phyloP scores from a whole-genome alignment of 1,140 invertebrate genomes.

The Philopotamus ludificatus region DNA sequence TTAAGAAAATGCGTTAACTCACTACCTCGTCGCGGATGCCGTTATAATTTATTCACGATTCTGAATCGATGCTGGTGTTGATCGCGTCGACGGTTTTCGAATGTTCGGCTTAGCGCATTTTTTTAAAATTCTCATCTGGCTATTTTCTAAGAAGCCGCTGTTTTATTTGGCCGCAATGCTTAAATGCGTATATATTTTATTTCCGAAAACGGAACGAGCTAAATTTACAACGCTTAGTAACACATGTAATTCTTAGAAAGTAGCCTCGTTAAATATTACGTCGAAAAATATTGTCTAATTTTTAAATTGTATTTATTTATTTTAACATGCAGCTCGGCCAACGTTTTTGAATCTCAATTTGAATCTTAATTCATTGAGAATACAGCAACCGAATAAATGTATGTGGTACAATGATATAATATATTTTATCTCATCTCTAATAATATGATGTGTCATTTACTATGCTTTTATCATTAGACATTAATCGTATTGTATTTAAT shows the following conservation, averaged over 20 bases:
- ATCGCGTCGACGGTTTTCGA: too few relatives aligned
- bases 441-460: slow-evolving; percentile 7
- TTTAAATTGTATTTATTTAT: slow-evolving; percentile 11
- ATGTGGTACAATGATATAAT: slow-evolving; percentile 51
- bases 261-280: slow-evolving; percentile 21
- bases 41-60: too few relatives aligned
- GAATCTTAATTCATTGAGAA: slow-evolving; percentile 87
- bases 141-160: slow-evolving; percentile 40
- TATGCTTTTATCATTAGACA: too few relatives aligned
- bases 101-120: neutral
- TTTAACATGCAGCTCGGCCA: slow-evolving; percentile 80
- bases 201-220: slow-evolving; percentile 10
- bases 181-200: slow-evolving; percentile 5
- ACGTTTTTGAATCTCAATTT: slow-evolving; percentile 94
- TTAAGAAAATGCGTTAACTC: too few relatives aligned
- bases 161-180: slow-evolving; percentile 15
- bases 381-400: slow-evolving; percentile 81
- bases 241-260: slow-evolving; percentile 34
- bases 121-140: slow-evolving; percentile 44
- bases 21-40: too few relatives aligned
- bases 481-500: neutral
- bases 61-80: too few relatives aligned
- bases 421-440: slow-evolving; percentile 21
- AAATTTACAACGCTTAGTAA: slow-evolving; percentile 21
- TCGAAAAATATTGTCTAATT: slow-evolving; percentile 4